Conservation (phyloP, 1,140 invertebrate genomes). For the Eubasilissa regina region DNA sequence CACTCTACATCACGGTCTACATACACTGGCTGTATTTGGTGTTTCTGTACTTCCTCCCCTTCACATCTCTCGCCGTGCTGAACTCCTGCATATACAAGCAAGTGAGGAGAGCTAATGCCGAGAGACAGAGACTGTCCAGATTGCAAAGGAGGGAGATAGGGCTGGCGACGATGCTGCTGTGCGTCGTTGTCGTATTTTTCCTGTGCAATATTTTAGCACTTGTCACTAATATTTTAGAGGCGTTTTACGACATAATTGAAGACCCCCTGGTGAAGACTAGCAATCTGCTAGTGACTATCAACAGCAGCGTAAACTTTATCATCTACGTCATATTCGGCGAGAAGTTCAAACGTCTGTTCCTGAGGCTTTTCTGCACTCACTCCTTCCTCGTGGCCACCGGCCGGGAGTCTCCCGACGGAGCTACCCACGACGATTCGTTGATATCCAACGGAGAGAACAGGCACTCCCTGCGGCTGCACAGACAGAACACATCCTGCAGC, state of each 20-base stretch:
- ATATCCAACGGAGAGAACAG: slow-evolving; percentile 82
- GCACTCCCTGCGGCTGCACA: slow-evolving; percentile 78
- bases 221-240: slow-evolving; percentile 90
- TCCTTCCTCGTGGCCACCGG: slow-evolving; percentile 71
- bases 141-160: slow-evolving; percentile 90
- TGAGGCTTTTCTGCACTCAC: slow-evolving; percentile 87
- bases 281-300: slow-evolving; percentile 96
- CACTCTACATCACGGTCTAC: slow-evolving; percentile 87
- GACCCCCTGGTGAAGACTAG: slow-evolving; percentile 88
- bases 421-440: slow-evolving; percentile 85
- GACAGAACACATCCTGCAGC: slow-evolving; percentile 75
- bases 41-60: slow-evolving; percentile 93
- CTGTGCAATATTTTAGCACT: slow-evolving; percentile 94
- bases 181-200: slow-evolving; percentile 95
- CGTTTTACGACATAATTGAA: slow-evolving; percentile 78
- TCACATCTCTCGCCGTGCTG: slow-evolving; percentile 86
- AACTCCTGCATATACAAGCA: slow-evolving; percentile 92
- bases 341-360: slow-evolving; percentile 93
- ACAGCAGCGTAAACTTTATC: slow-evolving; percentile 97
- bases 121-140: slow-evolving; percentile 85
- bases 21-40: slow-evolving; percentile 94
- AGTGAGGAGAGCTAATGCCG: slow-evolving; percentile 87
- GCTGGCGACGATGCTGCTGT: slow-evolving; percentile 93
- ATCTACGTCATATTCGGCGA: slow-evolving; percentile 98
- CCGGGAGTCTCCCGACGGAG: slow-evolving; percentile 79